Evolutionary conservation across 2,888 invertebrate species (phyloP).

Genomic region (Branchipolynoe longqiensis): DNA sequence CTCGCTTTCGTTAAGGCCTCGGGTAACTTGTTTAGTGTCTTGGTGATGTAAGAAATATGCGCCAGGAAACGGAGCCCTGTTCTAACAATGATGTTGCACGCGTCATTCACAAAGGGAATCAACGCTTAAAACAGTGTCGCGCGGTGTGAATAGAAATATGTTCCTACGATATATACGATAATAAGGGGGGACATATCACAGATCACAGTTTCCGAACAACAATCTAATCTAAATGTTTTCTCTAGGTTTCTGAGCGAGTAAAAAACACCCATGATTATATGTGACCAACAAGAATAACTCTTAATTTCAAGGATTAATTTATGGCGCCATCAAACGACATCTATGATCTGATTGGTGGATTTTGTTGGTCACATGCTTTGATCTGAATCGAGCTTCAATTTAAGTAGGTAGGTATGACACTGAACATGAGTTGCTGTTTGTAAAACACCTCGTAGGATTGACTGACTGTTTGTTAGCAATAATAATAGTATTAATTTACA

Average conservation of each 20-base stretch:
- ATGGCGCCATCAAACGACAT: slow-evolving; percentile 19
- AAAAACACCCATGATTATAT: slow-evolving; percentile 34
- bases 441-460: not conserved
- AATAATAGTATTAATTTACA: slow-evolving; percentile 34
- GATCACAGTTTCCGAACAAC: slow-evolving; percentile 50
- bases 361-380: slow-evolving; percentile 33
- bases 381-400: too few relatives aligned
- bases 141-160: slow-evolving; percentile 31
- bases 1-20: slow-evolving; percentile 36
- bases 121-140: too few relatives aligned
- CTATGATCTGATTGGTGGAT: slow-evolving; percentile 22
- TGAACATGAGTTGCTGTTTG: not conserved
- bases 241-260: slow-evolving; percentile 4
- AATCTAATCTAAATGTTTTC: slow-evolving; percentile 25
- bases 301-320: slow-evolving; percentile 44
- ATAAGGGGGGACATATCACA: slow-evolving; percentile 53
- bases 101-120: slow-evolving; percentile 14
- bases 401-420: not conserved
- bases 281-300: slow-evolving; percentile 3
- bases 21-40: not conserved
- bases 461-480: not conserved
- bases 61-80: slow-evolving; percentile 5
- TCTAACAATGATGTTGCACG: slow-evolving; percentile 24
- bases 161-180: slow-evolving; percentile 37
- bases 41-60: slow-evolving; percentile 12